A percentile compares a stretch with the other conserved stretches of the same genome.
Conservation (phyloP, 2,797 vertebrate species). For the Alca torda region DNA sequence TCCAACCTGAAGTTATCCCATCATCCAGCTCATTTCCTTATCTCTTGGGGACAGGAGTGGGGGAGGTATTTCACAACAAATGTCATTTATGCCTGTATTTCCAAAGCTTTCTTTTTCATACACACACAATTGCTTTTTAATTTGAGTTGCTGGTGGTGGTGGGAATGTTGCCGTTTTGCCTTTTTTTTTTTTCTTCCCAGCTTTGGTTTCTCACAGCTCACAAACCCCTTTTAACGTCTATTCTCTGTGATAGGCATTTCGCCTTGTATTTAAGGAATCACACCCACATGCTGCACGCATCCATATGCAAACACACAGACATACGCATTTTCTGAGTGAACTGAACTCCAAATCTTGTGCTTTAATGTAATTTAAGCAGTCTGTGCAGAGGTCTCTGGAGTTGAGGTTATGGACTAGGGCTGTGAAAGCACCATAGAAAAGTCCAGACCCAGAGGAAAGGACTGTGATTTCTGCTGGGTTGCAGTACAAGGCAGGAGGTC, state of each 20-base stretch:
- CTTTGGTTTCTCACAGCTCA: slow-evolving; percentile 58
- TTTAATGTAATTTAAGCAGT: neutral
- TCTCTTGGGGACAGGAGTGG: neutral
- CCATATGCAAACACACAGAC: slow-evolving; percentile 32
- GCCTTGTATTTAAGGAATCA: slow-evolving; percentile 46
- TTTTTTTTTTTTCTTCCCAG: neutral
- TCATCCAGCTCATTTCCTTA: slow-evolving; percentile 19
- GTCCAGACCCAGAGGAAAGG: neutral
- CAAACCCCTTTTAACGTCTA: slow-evolving; percentile 46
- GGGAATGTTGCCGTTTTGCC: neutral
- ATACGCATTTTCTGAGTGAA: neutral
- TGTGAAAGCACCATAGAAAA: neutral
- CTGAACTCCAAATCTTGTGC: neutral
- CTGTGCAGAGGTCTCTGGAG: neutral
- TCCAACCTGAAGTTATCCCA: slow-evolving; percentile 1
- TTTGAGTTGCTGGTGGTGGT: neutral
- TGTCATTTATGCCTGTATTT: slow-evolving; percentile 27
- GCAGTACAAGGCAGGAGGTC: neutral
- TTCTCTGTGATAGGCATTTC: slow-evolving; percentile 25
- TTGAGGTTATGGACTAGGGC: neutral
- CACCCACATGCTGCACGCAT: neutral
- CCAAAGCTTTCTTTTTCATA: slow-evolving; percentile 23
- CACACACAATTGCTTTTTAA: slow-evolving; percentile 19
- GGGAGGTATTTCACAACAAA: slow-evolving; percentile 25
- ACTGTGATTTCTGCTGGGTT: neutral